Conservation (phyloP, 1,140 invertebrate genomes). For the Bombus polaris region DNA sequence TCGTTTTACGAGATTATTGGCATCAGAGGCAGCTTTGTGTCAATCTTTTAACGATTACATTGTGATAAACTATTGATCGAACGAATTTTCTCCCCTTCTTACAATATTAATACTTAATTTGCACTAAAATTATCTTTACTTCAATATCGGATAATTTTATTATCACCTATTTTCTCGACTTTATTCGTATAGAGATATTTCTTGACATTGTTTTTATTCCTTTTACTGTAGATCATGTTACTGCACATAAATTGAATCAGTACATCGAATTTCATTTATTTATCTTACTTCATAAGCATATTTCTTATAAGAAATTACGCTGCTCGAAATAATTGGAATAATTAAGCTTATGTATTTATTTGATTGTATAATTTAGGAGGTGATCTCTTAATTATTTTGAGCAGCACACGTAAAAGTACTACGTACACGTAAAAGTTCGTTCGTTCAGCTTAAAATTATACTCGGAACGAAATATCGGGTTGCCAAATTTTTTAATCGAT, state of each 20-base stretch:
- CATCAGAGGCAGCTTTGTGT: slow-evolving; percentile 13
- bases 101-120: background rate
- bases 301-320: background rate
- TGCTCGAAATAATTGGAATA: slow-evolving; percentile 5
- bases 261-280: background rate
- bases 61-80: background rate
- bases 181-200: background rate
- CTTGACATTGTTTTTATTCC: no score
- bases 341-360: background rate
- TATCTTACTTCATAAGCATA: background rate
- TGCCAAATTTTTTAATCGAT: background rate
- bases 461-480: background rate
- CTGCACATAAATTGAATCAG: background rate
- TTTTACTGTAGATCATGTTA: background rate
- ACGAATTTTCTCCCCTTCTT: background rate
- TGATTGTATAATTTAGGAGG: background rate
- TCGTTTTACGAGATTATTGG: slow-evolving; percentile 14
- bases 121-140: background rate
- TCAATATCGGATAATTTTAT: background rate
- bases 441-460: background rate
- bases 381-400: slow-evolving; percentile 18
- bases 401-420: background rate
- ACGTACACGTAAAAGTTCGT: background rate
- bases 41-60: slow-evolving; percentile 1
- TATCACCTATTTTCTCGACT: background rate